Conservation (phyloP, 2,888 invertebrate species). For the Rhingia campestris region DNA sequence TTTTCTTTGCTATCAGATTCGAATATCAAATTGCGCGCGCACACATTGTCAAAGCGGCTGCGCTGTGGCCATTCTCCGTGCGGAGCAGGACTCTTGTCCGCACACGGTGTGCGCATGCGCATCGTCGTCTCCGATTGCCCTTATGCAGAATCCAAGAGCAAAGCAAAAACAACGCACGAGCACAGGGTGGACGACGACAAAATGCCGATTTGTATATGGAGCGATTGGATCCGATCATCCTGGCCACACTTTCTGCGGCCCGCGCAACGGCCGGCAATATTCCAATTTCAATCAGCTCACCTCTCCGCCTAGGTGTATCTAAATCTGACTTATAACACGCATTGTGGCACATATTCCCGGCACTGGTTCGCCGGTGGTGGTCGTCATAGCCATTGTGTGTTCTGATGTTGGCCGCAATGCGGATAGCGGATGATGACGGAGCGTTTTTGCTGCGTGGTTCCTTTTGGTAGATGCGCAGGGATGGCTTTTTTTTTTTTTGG, state of each 20-base stretch:
- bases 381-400: conserved; percentile 64
- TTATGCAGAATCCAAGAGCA: conserved; percentile 60
- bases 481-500: conserved; percentile 7
- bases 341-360: conserved; percentile 71
- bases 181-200: conserved; percentile 65
- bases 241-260: conserved; percentile 65
- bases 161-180: conserved; percentile 27
- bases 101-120: conserved; percentile 14
- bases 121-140: conserved; percentile 44
- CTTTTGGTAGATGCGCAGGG: neutral
- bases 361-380: conserved; percentile 61
- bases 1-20: conserved; percentile 76
- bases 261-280: conserved; percentile 58
- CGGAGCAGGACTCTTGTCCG: conserved; percentile 43
- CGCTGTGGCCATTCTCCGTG: conserved; percentile 35
- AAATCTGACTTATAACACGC: conserved; percentile 75
- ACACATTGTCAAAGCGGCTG: conserved; percentile 71
- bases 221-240: conserved; percentile 72
- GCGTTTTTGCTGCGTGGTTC: conserved; percentile 44
- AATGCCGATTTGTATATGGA: conserved; percentile 73
- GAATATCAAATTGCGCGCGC: conserved; percentile 77
- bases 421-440: conserved; percentile 42
- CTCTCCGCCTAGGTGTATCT: conserved; percentile 73
- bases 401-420: conserved; percentile 65
- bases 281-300: conserved; percentile 74